These are phyloP conservation scores for Geopemphigus sp. DNA, from an alignment of 1,140 invertebrate species.

Conservation along the genomic window DNA sequence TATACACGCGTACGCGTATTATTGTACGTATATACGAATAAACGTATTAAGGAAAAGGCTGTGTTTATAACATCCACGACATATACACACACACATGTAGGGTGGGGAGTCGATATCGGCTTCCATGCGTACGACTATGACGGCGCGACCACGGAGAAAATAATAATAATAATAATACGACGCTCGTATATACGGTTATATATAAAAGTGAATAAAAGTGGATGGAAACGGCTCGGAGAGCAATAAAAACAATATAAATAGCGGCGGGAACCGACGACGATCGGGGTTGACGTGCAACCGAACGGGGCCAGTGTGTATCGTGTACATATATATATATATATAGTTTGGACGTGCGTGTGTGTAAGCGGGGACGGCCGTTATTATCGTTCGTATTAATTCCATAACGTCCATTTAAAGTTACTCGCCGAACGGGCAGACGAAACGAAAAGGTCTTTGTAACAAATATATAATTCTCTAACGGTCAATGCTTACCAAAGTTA, in stretches of 20 bases:
- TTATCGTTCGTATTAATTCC: constrained; percentile 48
- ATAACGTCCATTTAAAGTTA: constrained; percentile 47
- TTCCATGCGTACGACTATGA: neutral
- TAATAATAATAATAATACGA: constrained; percentile 22
- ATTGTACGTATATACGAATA: no score
- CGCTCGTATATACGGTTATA: constrained; percentile 12
- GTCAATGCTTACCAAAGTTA: constrained; percentile 27
- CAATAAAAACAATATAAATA: constrained; percentile 49
- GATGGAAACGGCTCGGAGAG: constrained; percentile 41
- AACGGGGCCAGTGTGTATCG: no score
- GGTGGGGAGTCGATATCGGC: constrained; percentile 6
- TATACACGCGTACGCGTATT: no score
- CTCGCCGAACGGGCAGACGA: neutral
- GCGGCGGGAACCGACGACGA: constrained; percentile 31
- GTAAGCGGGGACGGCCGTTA: neutral
- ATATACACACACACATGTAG: neutral
- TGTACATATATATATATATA: neutral
- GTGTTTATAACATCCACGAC: no score
- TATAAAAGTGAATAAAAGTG: constrained; percentile 46
- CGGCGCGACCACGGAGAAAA: neutral
- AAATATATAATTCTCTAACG: neutral
- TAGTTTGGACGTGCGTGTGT: neutral
- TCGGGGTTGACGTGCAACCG: constrained; percentile 38
- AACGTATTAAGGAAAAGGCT: no score
- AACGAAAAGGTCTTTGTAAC: constrained; percentile 36